phyloP scores from a whole-genome alignment of 2,113 vertebrate species.

The Aythya baeri region DNA sequence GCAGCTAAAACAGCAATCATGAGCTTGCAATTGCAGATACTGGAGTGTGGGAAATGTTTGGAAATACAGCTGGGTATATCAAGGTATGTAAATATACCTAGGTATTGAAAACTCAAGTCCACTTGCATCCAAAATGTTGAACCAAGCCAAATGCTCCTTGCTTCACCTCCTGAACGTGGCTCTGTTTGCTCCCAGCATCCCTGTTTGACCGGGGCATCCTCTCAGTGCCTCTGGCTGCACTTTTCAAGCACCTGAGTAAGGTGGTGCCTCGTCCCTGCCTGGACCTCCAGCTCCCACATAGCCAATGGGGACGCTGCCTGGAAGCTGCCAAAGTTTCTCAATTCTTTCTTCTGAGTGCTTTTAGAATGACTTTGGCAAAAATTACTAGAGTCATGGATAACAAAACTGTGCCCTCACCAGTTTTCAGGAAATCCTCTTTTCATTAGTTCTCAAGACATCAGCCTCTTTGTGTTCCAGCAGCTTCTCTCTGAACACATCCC shows the following conservation, averaged over 20 bases:
- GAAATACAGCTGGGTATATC: background rate
- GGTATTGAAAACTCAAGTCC: background rate
- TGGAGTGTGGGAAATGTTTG: background rate
- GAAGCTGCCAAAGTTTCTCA: background rate
- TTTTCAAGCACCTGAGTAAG: background rate
- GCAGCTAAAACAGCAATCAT: background rate
- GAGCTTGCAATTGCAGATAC: background rate
- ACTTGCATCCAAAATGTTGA: background rate
- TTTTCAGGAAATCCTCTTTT: background rate
- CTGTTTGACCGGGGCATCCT: background rate
- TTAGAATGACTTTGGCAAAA: background rate
- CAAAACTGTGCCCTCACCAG: background rate
- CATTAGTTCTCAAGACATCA: background rate
- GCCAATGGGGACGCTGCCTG: background rate
- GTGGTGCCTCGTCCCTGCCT: accelerated
- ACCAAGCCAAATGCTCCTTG: background rate
- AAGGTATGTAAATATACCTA: background rate
- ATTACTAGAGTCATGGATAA: background rate
- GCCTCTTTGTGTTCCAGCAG: background rate
- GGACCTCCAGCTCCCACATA: too few relatives aligned
- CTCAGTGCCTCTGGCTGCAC: background rate
- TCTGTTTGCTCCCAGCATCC: background rate
- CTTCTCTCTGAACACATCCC: background rate
- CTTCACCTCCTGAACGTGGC: background rate
- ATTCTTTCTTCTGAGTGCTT: background rate